Conservation (phyloP, 1,140 invertebrate species). For the Planococcus citri region DNA sequence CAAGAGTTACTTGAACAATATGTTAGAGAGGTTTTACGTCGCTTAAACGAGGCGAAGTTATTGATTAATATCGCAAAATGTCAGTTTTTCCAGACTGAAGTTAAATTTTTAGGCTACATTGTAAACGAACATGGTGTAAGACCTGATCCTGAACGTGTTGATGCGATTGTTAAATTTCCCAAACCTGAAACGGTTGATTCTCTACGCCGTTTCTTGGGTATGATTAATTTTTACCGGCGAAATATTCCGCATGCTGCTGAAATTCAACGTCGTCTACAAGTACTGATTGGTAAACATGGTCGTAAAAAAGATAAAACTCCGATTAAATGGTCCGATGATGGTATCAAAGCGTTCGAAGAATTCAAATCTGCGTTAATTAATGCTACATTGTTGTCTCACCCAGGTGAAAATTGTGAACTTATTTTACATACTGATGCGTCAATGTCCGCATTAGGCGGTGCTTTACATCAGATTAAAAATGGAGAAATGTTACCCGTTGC, state of each 20-base stretch:
- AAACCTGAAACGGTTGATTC: constrained; percentile 26
- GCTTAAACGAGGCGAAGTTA: not conserved
- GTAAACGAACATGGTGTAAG: constrained; percentile 29
- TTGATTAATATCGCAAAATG: not conserved
- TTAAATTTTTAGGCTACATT: constrained; percentile 30
- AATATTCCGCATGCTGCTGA: constrained; percentile 29
- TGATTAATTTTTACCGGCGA: constrained; percentile 32
- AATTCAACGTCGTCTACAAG: not conserved
- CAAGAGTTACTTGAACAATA: constrained; percentile 28
- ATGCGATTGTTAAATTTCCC: constrained; percentile 28
- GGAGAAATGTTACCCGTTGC: constrained; percentile 20
- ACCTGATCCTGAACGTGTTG: constrained; percentile 26
- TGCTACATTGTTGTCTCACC: constrained; percentile 25
- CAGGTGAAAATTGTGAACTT: constrained; percentile 6
- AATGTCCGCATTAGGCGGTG: constrained; percentile 27
- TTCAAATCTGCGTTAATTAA: not conserved
- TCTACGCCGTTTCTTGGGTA: constrained; percentile 29
- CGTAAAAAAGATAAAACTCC: not conserved
- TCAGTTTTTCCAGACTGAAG: constrained; percentile 9
- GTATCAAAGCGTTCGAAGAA: not conserved
- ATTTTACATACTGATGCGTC: constrained; percentile 27
- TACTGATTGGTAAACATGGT: not conserved
- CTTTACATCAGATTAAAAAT: constrained; percentile 24
- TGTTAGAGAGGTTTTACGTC: not conserved
- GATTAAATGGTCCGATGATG: constrained; percentile 9